Percentiles rank a stretch among this genome's conserved stretches.
These are phyloP conservation scores for Eumeta japonica DNA, from an alignment of 1,140 invertebrate species.

Conservation along the genomic window DNA sequence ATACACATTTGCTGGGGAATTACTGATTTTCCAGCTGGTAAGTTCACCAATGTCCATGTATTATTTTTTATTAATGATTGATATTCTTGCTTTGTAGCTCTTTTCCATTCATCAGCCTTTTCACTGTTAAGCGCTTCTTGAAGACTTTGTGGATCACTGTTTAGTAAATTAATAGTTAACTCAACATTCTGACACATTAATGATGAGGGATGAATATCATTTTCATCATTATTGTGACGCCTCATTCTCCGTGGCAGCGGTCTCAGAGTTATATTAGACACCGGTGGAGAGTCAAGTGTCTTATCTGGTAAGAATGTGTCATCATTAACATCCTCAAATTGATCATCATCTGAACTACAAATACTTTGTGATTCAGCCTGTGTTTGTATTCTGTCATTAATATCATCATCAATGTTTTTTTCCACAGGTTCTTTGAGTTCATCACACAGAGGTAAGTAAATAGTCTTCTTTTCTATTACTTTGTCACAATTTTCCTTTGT, in stretches of 20 bases:
- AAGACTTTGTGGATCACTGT: no score
- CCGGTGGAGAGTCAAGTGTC: no score
- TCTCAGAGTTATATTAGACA: no score
- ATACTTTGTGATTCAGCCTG: constrained; percentile 2
- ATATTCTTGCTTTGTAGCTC: neutral
- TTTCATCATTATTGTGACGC: no score
- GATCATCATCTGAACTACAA: constrained; percentile 7
- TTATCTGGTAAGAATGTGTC: no score
- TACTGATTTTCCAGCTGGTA: neutral
- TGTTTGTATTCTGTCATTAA: constrained; percentile 6
- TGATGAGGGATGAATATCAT: no score
- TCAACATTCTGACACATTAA: no score
- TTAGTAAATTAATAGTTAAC: constrained; percentile 2
- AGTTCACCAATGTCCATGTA: neutral
- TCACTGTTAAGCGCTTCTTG: no score
- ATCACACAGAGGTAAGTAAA: constrained; percentile 9
- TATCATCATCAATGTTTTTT: constrained; percentile 2
- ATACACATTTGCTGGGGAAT: constrained; percentile 1
- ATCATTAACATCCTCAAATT: constrained; percentile 9
- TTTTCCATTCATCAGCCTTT: neutral
- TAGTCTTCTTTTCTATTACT: constrained; percentile 5
- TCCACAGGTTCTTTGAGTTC: constrained; percentile 6
- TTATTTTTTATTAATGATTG: neutral
- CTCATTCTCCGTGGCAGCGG: no score
- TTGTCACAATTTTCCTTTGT: no score